A percentile compares a stretch with the other conserved stretches of the same genome.
phyloP scores from a whole-genome alignment of 2,797 vertebrate genomes.

The Karalla daura region DNA sequence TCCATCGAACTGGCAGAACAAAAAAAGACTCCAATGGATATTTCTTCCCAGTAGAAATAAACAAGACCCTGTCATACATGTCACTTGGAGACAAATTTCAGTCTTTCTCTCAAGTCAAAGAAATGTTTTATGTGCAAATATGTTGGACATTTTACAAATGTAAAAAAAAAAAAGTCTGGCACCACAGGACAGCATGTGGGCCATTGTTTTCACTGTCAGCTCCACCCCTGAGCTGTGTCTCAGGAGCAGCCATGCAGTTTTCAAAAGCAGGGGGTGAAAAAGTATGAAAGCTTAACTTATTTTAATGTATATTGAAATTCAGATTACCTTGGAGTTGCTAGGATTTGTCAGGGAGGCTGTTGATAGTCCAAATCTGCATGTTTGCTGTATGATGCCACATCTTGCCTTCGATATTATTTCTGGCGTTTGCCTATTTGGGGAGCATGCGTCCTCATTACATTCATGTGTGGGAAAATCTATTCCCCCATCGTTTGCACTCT shows the following conservation, averaged over 20 bases:
- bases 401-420: constrained; percentile 19
- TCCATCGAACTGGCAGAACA: constrained; percentile 27
- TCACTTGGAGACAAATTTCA: constrained; percentile 66
- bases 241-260: constrained; percentile 12
- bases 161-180: constrained; percentile 43
- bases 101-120: constrained; percentile 33
- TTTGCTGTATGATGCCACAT: neutral
- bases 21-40: constrained; percentile 38
- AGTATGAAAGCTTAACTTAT: neutral
- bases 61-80: constrained; percentile 60
- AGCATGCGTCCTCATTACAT: constrained; percentile 37
- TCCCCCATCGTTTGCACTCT: constrained; percentile 54
- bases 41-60: constrained; percentile 53
- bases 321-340: constrained; percentile 28
- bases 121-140: constrained; percentile 48
- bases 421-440: constrained; percentile 21
- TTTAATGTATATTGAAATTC: constrained; percentile 30
- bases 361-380: neutral
- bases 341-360: neutral
- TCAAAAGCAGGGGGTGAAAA: neutral
- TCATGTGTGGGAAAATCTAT: constrained; percentile 40
- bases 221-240: constrained; percentile 10
- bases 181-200: constrained; percentile 47
- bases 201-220: constrained; percentile 29
- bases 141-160: neutral